phyloP scores from a whole-genome alignment of 2,113 vertebrate genomes.

The Lasiurus borealis region DNA sequence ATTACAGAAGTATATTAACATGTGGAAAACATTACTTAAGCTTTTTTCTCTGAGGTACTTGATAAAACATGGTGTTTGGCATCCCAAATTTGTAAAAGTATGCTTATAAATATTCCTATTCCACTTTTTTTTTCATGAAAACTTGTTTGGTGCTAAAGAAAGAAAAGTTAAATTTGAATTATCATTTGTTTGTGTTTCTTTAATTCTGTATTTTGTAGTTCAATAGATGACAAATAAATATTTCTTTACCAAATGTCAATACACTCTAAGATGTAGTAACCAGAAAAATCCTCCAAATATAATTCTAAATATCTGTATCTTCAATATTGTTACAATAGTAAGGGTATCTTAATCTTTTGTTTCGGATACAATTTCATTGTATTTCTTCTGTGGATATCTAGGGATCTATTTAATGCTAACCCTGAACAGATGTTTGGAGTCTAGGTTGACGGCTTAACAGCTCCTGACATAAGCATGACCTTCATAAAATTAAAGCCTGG shows the following conservation, averaged over 20 bases:
- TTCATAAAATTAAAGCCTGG: slow-evolving; percentile 77
- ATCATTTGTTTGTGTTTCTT: neutral
- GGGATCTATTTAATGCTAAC: slow-evolving; percentile 39
- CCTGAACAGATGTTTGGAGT: slow-evolving; percentile 74
- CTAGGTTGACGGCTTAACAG: slow-evolving; percentile 69
- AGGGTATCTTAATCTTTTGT: neutral
- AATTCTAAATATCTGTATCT: neutral
- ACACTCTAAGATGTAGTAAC: neutral
- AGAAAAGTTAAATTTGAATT: neutral
- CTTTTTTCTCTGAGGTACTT: neutral
- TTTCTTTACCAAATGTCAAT: neutral
- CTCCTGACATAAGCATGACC: slow-evolving; percentile 75
- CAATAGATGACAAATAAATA: neutral
- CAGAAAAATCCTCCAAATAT: neutral
- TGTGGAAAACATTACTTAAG: neutral
- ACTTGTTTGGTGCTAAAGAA: neutral
- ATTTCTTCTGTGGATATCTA: slow-evolving; percentile 39
- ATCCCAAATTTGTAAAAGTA: neutral
- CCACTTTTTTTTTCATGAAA: neutral
- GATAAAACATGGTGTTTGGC: neutral
- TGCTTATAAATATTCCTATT: neutral
- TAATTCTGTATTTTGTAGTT: neutral
- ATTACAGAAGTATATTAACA: slow-evolving; percentile 39
- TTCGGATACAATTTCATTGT: neutral
- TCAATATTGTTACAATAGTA: neutral